phyloP scores from a whole-genome alignment of 2,113 vertebrate species.

The Onychostruthus taczanowskii region DNA sequence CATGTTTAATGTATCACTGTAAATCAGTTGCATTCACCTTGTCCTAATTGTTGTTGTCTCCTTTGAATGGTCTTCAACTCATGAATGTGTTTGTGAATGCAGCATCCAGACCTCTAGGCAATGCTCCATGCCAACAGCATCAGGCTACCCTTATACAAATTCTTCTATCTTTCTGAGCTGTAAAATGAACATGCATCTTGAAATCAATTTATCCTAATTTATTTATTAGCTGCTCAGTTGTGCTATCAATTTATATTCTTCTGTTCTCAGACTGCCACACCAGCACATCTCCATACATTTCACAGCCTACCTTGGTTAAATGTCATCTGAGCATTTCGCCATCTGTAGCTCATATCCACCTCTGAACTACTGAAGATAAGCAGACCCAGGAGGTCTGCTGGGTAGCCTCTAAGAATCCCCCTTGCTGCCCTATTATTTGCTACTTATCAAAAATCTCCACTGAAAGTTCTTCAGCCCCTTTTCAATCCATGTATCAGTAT shows the following conservation, averaged over 20 bases:
- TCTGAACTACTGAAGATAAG: not conserved
- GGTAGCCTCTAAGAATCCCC: not conserved
- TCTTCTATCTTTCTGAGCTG: not conserved
- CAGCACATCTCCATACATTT: not conserved
- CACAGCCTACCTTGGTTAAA: not conserved
- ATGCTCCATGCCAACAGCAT: not conserved
- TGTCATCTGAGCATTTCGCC: not conserved
- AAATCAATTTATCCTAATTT: not conserved
- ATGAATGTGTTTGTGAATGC: not conserved
- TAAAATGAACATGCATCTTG: not conserved
- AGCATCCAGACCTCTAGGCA: not conserved
- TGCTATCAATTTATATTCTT: not conserved
- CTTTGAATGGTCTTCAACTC: not conserved
- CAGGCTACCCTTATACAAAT: not conserved
- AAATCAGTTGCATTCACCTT: not conserved
- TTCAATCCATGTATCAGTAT: not conserved
- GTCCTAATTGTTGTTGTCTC: not conserved
- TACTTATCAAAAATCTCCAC: conserved; percentile 4
- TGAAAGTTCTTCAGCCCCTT: not conserved
- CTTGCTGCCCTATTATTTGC: not conserved
- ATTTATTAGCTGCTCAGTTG: not conserved
- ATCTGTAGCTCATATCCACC: not conserved
- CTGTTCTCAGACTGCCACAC: not conserved
- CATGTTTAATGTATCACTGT: not conserved
- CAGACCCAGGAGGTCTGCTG: not conserved